Evolutionary conservation across 2,113 vertebrate genomes (phyloP).

Genomic region (Ictalurus furcatus): DNA sequence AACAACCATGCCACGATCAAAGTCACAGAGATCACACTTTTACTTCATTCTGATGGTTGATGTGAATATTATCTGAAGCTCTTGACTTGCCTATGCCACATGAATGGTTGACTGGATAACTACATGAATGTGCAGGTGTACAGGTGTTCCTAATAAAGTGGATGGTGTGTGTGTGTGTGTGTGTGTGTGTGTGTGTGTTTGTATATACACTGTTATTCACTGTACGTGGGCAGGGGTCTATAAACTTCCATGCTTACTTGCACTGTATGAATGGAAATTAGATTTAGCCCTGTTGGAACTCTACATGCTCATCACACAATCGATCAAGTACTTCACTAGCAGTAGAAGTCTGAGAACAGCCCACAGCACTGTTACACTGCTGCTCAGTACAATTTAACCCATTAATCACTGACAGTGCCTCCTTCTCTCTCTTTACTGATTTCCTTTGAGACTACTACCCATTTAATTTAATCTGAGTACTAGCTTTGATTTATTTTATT

Average conservation of each 20-base stretch:
- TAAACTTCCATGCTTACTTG: neutral
- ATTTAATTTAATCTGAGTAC: neutral
- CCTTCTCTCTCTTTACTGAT: neutral
- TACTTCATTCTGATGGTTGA: too few species aligned
- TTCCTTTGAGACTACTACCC: neutral
- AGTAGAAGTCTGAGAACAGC: constrained; percentile 36
- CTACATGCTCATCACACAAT: constrained; percentile 16
- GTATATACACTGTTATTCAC: neutral
- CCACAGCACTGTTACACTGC: constrained; percentile 29
- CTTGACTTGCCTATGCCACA: too few species aligned
- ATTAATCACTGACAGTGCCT: constrained; percentile 27
- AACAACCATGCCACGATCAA: too few species aligned
- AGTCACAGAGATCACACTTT: too few species aligned
- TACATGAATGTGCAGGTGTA: too few species aligned
- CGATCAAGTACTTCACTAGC: constrained; percentile 33
- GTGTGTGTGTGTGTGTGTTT: neutral
- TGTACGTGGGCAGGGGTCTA: neutral
- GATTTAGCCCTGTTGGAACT: neutral
- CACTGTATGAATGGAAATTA: constrained; percentile 4
- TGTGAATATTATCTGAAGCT: too few species aligned
- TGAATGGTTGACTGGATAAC: too few species aligned
- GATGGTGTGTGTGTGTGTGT: neutral
- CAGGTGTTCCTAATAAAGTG: neutral
- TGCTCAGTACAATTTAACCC: constrained; percentile 39
- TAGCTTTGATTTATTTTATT: neutral